These are phyloP conservation scores for Eurystomus gularis DNA, from an alignment of 2,113 vertebrate species.

Conservation along the genomic window DNA sequence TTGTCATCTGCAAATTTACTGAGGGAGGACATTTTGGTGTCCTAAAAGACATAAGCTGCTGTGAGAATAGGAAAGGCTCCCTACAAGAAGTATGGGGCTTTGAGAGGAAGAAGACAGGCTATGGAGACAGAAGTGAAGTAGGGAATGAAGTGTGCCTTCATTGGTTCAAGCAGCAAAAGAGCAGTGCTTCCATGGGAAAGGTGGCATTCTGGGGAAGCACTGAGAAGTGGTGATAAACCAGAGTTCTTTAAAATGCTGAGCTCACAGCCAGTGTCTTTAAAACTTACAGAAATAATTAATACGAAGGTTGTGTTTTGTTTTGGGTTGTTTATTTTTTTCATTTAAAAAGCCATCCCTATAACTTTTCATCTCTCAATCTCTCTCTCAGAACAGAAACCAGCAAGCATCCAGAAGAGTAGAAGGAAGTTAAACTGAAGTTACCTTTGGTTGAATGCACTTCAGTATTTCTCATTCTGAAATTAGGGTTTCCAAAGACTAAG, in stretches of 20 bases:
- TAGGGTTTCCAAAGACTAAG: not conserved
- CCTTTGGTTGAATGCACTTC: not conserved
- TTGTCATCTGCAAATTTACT: too few species aligned
- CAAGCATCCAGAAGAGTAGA: not conserved
- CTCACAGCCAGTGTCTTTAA: not conserved
- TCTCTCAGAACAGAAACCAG: not conserved
- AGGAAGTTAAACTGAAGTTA: not conserved
- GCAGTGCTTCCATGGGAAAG: not conserved
- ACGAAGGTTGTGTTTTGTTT: not conserved
- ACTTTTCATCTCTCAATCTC: not conserved
- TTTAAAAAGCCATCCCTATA: not conserved
- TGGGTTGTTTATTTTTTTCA: not conserved
- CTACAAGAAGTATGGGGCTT: not conserved
- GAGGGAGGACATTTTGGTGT: not conserved
- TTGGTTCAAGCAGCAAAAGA: not conserved
- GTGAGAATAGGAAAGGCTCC: not conserved
- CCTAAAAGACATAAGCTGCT: not conserved
- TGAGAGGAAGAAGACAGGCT: not conserved
- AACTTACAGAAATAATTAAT: not conserved
- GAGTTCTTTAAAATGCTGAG: not conserved
- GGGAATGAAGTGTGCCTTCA: not conserved
- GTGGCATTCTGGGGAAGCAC: not conserved
- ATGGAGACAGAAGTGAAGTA: not conserved
- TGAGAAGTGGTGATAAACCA: not conserved
- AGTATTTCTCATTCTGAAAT: not conserved